Percentiles rank a stretch among this genome's conserved stretches.
Conservation (phyloP, 2,797 vertebrate genomes). For the Tympanoctomys barrerae region DNA sequence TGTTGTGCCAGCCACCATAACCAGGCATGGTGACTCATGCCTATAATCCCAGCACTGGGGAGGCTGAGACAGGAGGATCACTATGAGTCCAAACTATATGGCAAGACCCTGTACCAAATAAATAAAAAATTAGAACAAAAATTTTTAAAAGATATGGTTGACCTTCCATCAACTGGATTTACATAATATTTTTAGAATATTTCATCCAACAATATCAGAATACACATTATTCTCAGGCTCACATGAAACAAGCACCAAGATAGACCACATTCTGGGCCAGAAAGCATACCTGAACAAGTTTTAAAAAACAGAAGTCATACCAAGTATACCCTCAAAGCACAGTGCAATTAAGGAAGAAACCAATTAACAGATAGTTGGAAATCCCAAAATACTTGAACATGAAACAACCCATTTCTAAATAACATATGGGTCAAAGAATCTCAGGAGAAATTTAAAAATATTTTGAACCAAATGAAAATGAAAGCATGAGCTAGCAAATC, state of each 20-base stretch:
- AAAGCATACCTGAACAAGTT: background rate
- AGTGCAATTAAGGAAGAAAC: background rate
- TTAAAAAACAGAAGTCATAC: background rate
- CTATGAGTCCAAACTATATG: no score
- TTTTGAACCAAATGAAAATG: conserved; percentile 42
- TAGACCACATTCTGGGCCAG: background rate
- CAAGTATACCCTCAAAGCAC: background rate
- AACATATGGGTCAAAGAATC: conserved; percentile 5
- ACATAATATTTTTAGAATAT: background rate
- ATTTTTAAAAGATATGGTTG: no score
- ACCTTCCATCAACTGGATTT: background rate
- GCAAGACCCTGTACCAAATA: no score
- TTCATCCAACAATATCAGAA: background rate
- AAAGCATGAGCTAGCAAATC: background rate
- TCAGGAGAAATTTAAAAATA: conserved; percentile 27
- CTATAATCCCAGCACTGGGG: no score
- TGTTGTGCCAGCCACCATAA: no score
- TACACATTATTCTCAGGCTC: background rate
- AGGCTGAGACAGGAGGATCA: no score
- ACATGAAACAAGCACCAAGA: background rate
- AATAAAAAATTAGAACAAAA: no score
- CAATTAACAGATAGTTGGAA: background rate
- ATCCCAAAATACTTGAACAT: background rate
- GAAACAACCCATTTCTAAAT: conserved; percentile 15
- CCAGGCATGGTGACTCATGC: no score